Evolutionary conservation across 2,888 invertebrate genomes (phyloP).

Genomic region (Drosophila tripunctata): DNA sequence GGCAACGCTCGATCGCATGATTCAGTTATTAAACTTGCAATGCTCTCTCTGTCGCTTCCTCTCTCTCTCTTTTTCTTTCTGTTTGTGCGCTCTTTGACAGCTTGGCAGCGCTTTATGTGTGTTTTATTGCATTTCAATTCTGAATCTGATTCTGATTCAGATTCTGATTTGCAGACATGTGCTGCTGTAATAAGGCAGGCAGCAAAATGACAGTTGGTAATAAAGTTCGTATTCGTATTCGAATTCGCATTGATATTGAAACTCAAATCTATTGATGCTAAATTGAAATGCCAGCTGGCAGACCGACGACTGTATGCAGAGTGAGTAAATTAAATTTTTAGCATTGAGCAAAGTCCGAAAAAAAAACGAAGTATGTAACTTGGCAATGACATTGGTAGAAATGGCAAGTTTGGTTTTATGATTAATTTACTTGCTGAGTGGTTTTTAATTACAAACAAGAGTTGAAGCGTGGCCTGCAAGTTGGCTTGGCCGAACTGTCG

Average conservation of each 20-base stretch:
- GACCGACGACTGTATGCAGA: constrained; percentile 3
- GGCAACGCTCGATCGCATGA: constrained; percentile 12
- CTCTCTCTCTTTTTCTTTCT: too few species aligned
- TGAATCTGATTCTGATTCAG: too few species aligned
- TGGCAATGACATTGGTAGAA: background rate
- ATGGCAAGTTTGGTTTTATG: constrained; percentile 67
- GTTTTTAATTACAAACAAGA: constrained; percentile 79
- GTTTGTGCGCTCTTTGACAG: constrained; percentile 40
- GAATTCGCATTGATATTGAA: too few species aligned
- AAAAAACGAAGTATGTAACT: constrained; percentile 11
- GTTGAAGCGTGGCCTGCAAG: constrained; percentile 55
- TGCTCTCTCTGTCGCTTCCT: background rate
- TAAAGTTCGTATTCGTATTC: constrained; percentile 44
- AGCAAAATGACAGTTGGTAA: constrained; percentile 51
- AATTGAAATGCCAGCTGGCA: constrained; percentile 37
- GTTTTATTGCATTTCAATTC: constrained; percentile 67
- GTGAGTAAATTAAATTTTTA: constrained; percentile 58
- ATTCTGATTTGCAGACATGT: constrained; percentile 64
- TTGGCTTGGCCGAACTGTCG: constrained; percentile 52
- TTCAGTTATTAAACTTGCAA: constrained; percentile 22
- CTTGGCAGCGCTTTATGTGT: constrained; percentile 20
- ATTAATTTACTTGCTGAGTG: constrained; percentile 80
- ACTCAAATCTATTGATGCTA: constrained; percentile 18
- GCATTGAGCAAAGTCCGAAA: background rate
- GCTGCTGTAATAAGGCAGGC: constrained; percentile 42